Conservation (phyloP, 35 echinoderm and acorn worm genomes). For the Heliocidaris erythrogramma region DNA sequence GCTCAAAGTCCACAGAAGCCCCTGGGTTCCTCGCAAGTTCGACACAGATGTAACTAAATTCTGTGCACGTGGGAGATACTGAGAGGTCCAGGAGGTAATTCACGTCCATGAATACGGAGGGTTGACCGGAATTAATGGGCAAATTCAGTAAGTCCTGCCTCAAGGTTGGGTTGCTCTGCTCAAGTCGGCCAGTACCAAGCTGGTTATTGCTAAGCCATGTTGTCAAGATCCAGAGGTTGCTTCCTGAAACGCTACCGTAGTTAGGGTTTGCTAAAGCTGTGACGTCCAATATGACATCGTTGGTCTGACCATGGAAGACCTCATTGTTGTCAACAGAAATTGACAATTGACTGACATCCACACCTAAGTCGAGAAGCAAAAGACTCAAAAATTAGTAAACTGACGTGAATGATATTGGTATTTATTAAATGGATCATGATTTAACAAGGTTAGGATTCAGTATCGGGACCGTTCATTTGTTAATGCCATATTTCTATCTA, state of each 20-base stretch:
- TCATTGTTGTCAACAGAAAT: not conserved
- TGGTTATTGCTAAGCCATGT: slow-evolving; percentile 43
- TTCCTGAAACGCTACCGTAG: slow-evolving; percentile 51
- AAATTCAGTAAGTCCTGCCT: not conserved
- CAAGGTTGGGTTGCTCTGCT: no score
- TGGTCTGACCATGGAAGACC: slow-evolving; percentile 18
- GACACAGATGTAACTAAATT: slow-evolving; percentile 58
- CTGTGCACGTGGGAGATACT: not conserved
- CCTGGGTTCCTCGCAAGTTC: slow-evolving; percentile 40
- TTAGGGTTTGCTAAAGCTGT: not conserved
- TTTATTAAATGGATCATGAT: no score
- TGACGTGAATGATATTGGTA: no score
- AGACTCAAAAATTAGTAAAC: no score
- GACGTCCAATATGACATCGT: not conserved
- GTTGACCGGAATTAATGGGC: not conserved
- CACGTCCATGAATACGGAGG: not conserved
- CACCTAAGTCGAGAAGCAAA: not conserved
- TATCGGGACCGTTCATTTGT: no score
- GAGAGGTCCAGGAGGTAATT: not conserved
- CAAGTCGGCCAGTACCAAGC: not conserved
- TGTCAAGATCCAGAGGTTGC: slow-evolving; percentile 57
- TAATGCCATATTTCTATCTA: no score
- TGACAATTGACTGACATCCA: not conserved
- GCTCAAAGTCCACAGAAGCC: slow-evolving; percentile 54
- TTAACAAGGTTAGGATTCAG: no score